phyloP scores from a whole-genome alignment of 2,888 invertebrate species.

The Onthophagus sagittarius region DNA sequence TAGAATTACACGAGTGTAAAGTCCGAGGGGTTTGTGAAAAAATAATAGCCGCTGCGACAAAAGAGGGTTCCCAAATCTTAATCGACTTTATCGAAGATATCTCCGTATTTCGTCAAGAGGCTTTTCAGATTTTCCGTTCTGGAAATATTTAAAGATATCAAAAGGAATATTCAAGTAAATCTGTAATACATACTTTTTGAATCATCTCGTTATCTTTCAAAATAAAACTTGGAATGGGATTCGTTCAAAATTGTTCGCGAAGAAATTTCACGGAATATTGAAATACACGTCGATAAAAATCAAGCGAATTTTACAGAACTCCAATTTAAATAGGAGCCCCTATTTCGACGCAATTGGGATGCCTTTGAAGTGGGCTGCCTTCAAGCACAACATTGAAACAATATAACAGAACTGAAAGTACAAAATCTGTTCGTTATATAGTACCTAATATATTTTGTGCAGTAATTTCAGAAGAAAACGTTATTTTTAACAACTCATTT shows the following conservation, averaged over 20 bases:
- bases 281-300: background rate
- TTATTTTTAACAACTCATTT: background rate
- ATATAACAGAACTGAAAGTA: background rate
- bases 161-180: too few relatives aligned
- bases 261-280: background rate
- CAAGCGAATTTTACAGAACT: background rate
- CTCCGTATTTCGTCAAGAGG: background rate
- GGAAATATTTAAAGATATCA: background rate
- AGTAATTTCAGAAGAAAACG: background rate
- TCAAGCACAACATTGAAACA: background rate
- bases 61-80: background rate
- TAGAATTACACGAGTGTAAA: background rate
- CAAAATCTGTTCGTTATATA: background rate
- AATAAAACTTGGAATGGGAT: too few relatives aligned
- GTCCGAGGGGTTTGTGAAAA: background rate
- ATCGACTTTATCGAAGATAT: background rate
- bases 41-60: background rate
- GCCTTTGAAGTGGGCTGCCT: background rate
- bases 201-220: too few relatives aligned
- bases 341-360: background rate
- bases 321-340: background rate
- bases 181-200: too few relatives aligned
- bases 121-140: background rate
- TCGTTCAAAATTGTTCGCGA: background rate
- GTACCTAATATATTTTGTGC: too few relatives aligned